A percentile compares a stretch with the other conserved stretches of the same genome.
Evolutionary conservation across 2,113 vertebrate species (phyloP).

Genomic region (Tetrax tetrax): DNA sequence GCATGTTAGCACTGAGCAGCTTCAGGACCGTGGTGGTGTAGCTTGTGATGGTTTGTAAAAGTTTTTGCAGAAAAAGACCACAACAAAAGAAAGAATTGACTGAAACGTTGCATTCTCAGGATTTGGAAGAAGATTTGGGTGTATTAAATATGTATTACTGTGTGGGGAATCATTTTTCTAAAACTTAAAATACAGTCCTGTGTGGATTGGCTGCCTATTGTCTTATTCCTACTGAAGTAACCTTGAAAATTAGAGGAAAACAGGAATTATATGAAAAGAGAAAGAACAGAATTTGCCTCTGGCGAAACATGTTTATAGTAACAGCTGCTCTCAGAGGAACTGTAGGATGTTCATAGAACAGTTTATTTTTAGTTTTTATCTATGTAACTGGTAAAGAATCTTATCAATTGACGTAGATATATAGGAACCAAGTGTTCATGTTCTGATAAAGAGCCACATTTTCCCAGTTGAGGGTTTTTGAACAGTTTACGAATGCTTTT

Average conservation of each 20-base stretch:
- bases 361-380: conserved; percentile 43
- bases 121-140: background rate
- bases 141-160: background rate
- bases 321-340: conserved; percentile 56
- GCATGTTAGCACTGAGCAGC: background rate
- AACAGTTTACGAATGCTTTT: background rate
- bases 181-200: background rate
- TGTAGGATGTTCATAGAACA: conserved; percentile 29
- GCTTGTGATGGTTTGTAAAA: background rate
- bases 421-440: background rate
- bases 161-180: background rate
- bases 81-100: background rate
- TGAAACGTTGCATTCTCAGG: background rate
- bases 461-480: background rate
- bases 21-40: background rate
- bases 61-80: background rate
- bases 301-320: conserved; percentile 58
- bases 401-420: conserved; percentile 17
- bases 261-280: conserved; percentile 26
- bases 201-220: background rate
- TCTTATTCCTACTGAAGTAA: conserved; percentile 22
- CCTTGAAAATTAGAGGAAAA: conserved; percentile 50
- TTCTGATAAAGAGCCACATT: background rate
- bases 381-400: background rate
- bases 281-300: conserved; percentile 57